Percentiles rank a stretch among this genome's conserved stretches.
These are phyloP conservation scores for Timandra comae DNA, from an alignment of 2,888 invertebrate genomes.

Conservation along the genomic window DNA sequence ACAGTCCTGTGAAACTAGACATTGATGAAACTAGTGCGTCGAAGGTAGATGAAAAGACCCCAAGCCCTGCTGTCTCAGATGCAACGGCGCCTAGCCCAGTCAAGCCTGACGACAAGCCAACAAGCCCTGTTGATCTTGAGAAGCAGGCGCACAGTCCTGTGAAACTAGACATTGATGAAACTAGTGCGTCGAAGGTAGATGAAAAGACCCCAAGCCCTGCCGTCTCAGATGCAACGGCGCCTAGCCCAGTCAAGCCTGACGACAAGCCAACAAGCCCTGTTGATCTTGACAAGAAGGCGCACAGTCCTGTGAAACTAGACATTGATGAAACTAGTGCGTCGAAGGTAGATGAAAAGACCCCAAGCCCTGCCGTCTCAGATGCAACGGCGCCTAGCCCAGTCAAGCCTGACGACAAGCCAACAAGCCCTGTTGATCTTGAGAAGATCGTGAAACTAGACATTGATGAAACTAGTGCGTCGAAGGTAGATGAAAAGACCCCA, in stretches of 20 bases:
- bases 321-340: slow-evolving; percentile 6
- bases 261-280: slow-evolving; percentile 6
- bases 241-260: slow-evolving; percentile 5
- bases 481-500: slow-evolving; percentile 2
- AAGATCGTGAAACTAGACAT: slow-evolving; percentile 6
- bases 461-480: background rate
- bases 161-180: no score
- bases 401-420: slow-evolving; percentile 8
- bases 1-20: no score
- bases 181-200: slow-evolving; percentile 5
- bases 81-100: slow-evolving; percentile 15
- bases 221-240: slow-evolving; percentile 6
- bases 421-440: slow-evolving; percentile 4
- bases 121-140: slow-evolving; percentile 2
- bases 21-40: no score
- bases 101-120: slow-evolving; percentile 11
- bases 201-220: slow-evolving; percentile 6
- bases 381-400: slow-evolving; percentile 11
- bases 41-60: no score
- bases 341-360: slow-evolving; percentile 2
- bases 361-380: background rate
- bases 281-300: slow-evolving; percentile 10
- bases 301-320: slow-evolving; percentile 6
- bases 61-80: background rate
- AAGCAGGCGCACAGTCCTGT: no score